Evolutionary conservation across 2,797 vertebrate species (phyloP).

Genomic region (Manis javanica): DNA sequence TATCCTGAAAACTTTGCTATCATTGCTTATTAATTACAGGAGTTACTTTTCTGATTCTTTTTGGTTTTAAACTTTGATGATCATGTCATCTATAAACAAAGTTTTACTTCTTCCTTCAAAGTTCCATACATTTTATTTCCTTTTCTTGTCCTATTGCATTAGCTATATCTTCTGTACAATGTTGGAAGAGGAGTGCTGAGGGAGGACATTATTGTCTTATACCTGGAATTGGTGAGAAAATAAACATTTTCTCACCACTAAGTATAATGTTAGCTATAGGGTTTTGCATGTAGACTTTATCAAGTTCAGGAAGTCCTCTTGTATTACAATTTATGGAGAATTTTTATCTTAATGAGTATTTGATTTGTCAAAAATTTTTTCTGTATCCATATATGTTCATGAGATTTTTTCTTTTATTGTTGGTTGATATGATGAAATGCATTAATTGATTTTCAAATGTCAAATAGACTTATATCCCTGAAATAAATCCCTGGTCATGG

Average conservation of each 20-base stretch:
- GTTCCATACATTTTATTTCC: not conserved
- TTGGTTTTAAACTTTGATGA: too few relatives aligned
- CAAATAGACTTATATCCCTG: too few relatives aligned
- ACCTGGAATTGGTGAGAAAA: not conserved
- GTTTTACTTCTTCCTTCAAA: too few relatives aligned
- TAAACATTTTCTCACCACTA: not conserved
- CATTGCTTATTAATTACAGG: too few relatives aligned
- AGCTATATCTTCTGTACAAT: not conserved
- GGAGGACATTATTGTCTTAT: not conserved
- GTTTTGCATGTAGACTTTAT: not conserved
- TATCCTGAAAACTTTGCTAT: too few relatives aligned
- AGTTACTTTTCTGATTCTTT: too few relatives aligned
- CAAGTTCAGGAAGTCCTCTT: not conserved
- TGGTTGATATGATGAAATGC: not conserved
- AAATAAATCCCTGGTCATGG: not conserved
- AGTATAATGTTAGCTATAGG: not conserved
- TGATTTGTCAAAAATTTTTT: too few relatives aligned
- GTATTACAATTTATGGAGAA: not conserved
- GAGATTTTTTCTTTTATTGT: not conserved
- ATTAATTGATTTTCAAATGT: not conserved
- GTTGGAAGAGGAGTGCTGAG: not conserved
- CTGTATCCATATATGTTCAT: too few relatives aligned
- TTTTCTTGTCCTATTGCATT: not conserved
- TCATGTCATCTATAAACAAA: too few relatives aligned
- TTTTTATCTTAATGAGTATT: too few relatives aligned